Evolutionary conservation across 2,888 invertebrate species (phyloP).

Genomic region (Linnaemya vulpina): DNA sequence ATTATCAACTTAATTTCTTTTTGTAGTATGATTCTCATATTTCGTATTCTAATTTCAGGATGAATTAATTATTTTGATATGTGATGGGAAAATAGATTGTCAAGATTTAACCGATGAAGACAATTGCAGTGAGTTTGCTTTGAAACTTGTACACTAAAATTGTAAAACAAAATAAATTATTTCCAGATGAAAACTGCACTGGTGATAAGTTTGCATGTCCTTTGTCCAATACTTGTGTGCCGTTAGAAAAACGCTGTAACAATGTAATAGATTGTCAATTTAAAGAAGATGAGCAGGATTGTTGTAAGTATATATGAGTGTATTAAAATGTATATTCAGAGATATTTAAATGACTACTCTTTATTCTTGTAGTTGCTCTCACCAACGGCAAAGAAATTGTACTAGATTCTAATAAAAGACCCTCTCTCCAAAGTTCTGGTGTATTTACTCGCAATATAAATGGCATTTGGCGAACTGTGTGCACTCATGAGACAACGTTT

Average conservation of each 20-base stretch:
- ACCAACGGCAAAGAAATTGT: constrained; percentile 86
- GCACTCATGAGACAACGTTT: constrained; percentile 83
- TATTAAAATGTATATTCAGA: neutral
- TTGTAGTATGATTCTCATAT: too few species aligned
- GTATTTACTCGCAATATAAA: constrained; percentile 86
- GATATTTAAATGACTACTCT: constrained; percentile 65
- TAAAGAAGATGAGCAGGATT: constrained; percentile 91
- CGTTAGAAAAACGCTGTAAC: constrained; percentile 86
- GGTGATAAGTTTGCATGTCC: constrained; percentile 86
- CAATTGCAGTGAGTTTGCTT: constrained; percentile 86
- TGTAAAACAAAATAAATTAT: neutral
- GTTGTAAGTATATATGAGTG: constrained; percentile 86
- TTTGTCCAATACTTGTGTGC: constrained; percentile 86
- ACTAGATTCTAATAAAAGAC: constrained; percentile 86
- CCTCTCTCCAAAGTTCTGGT: constrained; percentile 86
- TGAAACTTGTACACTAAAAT: neutral
- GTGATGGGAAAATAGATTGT: constrained; percentile 90
- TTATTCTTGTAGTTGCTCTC: constrained; percentile 85
- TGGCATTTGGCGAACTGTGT: constrained; percentile 87
- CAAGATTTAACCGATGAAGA: constrained; percentile 89
- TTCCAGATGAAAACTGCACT: constrained; percentile 85
- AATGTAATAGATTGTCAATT: constrained; percentile 86
- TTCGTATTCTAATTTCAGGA: constrained; percentile 71
- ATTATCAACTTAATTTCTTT: neutral
- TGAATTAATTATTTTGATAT: constrained; percentile 85